Base-by-base conservation (phyloP, 1,140 invertebrate genomes). In the Belonocnema kinseyi region DNA sequence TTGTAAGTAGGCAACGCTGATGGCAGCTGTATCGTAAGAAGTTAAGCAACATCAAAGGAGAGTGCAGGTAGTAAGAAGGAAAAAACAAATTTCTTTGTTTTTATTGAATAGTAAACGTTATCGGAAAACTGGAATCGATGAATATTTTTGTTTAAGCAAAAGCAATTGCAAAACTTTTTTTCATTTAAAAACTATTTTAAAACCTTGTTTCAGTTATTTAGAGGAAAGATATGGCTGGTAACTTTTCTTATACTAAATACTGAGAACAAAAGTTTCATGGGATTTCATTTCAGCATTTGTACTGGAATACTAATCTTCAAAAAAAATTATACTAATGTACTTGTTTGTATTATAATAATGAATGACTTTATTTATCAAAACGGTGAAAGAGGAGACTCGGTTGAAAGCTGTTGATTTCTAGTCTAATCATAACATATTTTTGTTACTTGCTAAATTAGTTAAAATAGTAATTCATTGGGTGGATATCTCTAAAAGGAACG, bases 1-100 rank as follows among this genome's bases (percentile, higher is more conserved):
- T 33, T 66, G 26, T 66, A 66, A 66, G 61, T 66, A 66, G 61
- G 61, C 33, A 66, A 66, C n/a, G 61, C 40, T 33, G n/a, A 66
- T 66, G 61, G 61, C 61, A 66, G 26, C 61, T 33, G 40, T 66
- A 66, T 40, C 61, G 16, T 66, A 66, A 66, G 40, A 66, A 66
- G 16, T 66, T 40, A 17, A 66, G 13, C 26, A 17, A 61, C 21
- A 16, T 66, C 40, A 26, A 66, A 66, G 26, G 33, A 14, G 21
- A 33, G 13, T 58, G 19, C 56, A 56, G 16, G 19, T 56, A 19
- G 54, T 56, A 56, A 40, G 46, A 66, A 66, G 40, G 8, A 66
- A 11, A 46, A 46, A 46, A 46, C 40, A 8, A 46, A 46, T 8
- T 40, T 40, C 61, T 17, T 17, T 54, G 61, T 66, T 66, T 46